Base-by-base conservation (phyloP, 2,113 vertebrate species). In the Rhea americana region DNA sequence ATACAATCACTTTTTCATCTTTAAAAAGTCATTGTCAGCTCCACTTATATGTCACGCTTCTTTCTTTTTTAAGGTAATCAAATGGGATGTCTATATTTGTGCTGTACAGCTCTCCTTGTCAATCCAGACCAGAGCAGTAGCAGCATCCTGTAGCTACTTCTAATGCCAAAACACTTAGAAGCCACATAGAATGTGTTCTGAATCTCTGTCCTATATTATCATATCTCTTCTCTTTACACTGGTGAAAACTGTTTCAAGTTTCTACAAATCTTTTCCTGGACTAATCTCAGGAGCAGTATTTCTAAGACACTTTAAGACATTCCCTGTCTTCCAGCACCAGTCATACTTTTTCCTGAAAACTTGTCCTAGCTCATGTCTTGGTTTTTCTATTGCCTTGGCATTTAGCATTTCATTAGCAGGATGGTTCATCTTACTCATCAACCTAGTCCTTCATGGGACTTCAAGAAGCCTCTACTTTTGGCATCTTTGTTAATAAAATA, bases 381-480 rank as follows among this genome's bases (percentile, higher is more conserved):
- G 3, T 6, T 84, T 90, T 87, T 74, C 61, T 67, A 7, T 85
- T 90, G 50, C 30, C 61, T 80, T 86, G 65, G 55, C 32, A 84
- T 81, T 58, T 75, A 37, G 35, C 39, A 88, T 56, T 45, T 68
- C 32, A 56, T 84, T 93, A 56, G 10, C 25, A 82, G 35, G 26
- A 75, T 82, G 58, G 67, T 76, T 91, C 71, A 68, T 75, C 66
- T 83, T 67, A 3, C 1, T 88, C 24, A 65, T 30, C 63, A 35
- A 88, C 51, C 43, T 68, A 85, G 68, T 21, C 6, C 85, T 87
- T n/a, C 80, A 77, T 3, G 17, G 35, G 18, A 85, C 28, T 75
- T 80, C 59, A 85, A 82, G 67, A 93, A 88, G 77, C 20, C 20
- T 92, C 78, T 72, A 45, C 58, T 78, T 93, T 56, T 53, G 92